Percentiles rank a stretch among this genome's conserved stretches.
phyloP scores from a whole-genome alignment of 2,888 invertebrate species.

The Allophyes oxyacanthae region DNA sequence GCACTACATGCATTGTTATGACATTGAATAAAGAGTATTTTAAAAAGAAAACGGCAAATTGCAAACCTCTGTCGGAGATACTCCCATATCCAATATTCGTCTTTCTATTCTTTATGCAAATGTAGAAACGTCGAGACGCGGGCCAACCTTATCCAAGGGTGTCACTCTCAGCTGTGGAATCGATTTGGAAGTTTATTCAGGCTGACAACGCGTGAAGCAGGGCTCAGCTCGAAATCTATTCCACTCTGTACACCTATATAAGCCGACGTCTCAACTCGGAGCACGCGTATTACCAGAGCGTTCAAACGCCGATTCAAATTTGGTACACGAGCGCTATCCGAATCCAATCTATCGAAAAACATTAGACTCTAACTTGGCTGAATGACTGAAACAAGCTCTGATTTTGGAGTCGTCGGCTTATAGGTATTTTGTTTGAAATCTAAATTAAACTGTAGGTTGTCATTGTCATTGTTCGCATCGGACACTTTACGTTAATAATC shows the following conservation, averaged over 20 bases:
- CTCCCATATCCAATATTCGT: slow-evolving; percentile 70
- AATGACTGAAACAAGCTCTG: slow-evolving; percentile 48
- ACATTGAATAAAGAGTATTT: slow-evolving; percentile 42
- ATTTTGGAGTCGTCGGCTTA: slow-evolving; percentile 45
- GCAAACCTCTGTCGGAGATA: slow-evolving; percentile 50
- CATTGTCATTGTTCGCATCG: slow-evolving; percentile 59
- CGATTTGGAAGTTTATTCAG: slow-evolving; percentile 88
- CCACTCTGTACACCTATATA: slow-evolving; percentile 67
- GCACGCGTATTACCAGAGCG: slow-evolving; percentile 55
- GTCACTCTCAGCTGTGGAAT: slow-evolving; percentile 87
- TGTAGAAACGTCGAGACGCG: slow-evolving; percentile 72
- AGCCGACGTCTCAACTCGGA: slow-evolving; percentile 61
- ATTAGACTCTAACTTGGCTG: slow-evolving; percentile 62
- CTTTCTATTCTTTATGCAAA: slow-evolving; percentile 85
- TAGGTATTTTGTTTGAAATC: slow-evolving; percentile 43
- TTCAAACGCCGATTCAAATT: slow-evolving; percentile 65
- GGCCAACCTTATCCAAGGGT: slow-evolving; percentile 79
- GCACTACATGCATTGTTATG: slow-evolving; percentile 37
- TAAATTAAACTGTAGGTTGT: slow-evolving; percentile 63
- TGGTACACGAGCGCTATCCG: slow-evolving; percentile 61
- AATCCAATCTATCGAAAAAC: slow-evolving; percentile 69
- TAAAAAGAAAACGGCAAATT: slow-evolving; percentile 51
- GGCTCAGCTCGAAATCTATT: slow-evolving; percentile 78
- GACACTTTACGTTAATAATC: slow-evolving; percentile 62
- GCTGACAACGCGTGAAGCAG: slow-evolving; percentile 85